Base-by-base conservation (phyloP, 2,113 vertebrate species). In the Mus pahari region DNA sequence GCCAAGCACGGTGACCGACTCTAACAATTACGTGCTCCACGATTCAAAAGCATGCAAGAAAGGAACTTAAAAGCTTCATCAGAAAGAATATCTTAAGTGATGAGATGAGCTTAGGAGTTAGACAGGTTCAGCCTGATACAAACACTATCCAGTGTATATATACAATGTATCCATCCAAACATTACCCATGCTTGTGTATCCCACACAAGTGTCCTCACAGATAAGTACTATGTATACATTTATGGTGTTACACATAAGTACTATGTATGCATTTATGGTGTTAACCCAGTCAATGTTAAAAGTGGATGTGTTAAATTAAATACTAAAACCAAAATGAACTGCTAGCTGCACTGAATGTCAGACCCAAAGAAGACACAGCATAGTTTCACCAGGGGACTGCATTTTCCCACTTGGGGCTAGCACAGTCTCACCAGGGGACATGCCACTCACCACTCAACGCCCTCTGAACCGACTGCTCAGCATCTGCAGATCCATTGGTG, bases 401-500 rank as follows among this genome's bases (percentile, higher is more conserved):
- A 9, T 45, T 94, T 89, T 70, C 70, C 91, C 78, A 58, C 20
- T 77, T 87, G 92, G 36, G 5, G 7, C 86, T 87, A 66, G 81
- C 11, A 7, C 45, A 95, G 90, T 74, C 70, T 92, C 78, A 62
- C 20, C 79, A 90, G 92, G 36, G 5, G 7, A 88, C 89, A 39
- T 12, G 58, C 95, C 97, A 98, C 98, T 99, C 95, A 99, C 98
- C 98, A 92, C 92, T 98, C 96, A 98, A 77, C 55, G 97, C 71
- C 77, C 96, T 97, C 97, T 97, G 98, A 93, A 93, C 92, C 24
- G 98, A 87, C 77, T 97, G 98, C 68, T 96, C 97, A 42, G 98
- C 94, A 19, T 98, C 97, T 70, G 98, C 94, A 36, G 98, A 97
- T 20, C 98, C 98, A 89, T 98, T 99, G 97, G 99, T 92, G 96